Conservation (phyloP, 2,113 vertebrate genomes). For the Callaeas wilsoni region DNA sequence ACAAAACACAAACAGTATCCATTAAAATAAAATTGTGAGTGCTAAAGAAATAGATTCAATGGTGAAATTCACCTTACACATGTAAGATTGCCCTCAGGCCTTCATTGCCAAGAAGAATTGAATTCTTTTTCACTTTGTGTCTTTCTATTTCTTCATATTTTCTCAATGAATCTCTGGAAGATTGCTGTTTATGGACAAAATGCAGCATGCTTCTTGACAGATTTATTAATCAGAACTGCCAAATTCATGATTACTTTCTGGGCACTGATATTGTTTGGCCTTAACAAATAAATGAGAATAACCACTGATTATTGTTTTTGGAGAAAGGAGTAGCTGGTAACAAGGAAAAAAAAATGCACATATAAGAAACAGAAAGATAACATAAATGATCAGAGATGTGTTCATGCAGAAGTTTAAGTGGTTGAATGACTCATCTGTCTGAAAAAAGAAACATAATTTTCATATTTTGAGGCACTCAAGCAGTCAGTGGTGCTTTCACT, state of each 20-base stretch:
- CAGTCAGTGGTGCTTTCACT: neutral
- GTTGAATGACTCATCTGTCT: neutral
- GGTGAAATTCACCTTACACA: neutral
- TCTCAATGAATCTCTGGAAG: slow-evolving; percentile 15
- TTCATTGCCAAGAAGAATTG: neutral
- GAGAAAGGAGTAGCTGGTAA: slow-evolving; percentile 3
- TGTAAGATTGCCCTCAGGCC: neutral
- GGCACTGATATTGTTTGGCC: slow-evolving; percentile 38
- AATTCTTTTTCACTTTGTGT: neutral
- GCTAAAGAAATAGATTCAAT: neutral
- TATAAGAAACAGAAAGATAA: neutral
- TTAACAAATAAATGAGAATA: slow-evolving; percentile 45
- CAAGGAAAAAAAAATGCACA: neutral
- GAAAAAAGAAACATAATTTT: slow-evolving; percentile 17
- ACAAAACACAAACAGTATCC: neutral
- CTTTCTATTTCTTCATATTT: neutral
- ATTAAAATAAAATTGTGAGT: neutral
- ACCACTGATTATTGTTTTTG: slow-evolving; percentile 35
- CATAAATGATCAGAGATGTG: neutral
- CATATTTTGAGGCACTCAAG: neutral
- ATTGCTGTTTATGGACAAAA: slow-evolving; percentile 4
- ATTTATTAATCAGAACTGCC: slow-evolving; percentile 57
- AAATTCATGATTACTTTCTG: slow-evolving; percentile 57
- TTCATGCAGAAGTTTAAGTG: neutral
- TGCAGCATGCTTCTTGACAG: slow-evolving; percentile 3